phyloP scores from a whole-genome alignment of 2,888 invertebrate species.

The Drosophila buzzatii region DNA sequence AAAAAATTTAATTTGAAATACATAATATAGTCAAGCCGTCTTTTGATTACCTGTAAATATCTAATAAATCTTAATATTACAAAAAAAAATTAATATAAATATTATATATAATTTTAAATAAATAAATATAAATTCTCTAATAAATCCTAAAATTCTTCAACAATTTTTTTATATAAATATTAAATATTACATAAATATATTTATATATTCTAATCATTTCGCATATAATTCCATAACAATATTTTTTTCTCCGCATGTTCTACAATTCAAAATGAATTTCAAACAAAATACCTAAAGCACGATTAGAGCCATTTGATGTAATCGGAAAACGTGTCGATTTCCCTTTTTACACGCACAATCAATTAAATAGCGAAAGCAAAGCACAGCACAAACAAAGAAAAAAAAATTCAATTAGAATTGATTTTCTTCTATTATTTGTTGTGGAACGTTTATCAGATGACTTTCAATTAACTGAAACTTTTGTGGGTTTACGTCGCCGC shows the following conservation, averaged over 20 bases:
- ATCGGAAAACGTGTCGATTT: conserved; percentile 13
- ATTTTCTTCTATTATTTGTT: conserved; percentile 29
- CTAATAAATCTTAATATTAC: too few species aligned
- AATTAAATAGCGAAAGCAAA: conserved; percentile 18
- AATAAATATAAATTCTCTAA: too few species aligned
- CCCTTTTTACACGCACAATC: conserved; percentile 5
- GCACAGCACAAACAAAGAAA: background rate
- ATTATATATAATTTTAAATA: too few species aligned
- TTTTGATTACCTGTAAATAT: too few species aligned
- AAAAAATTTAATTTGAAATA: too few species aligned
- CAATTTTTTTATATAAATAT: too few species aligned
- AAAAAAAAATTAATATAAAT: too few species aligned
- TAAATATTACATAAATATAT: too few species aligned
- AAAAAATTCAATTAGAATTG: conserved; percentile 29
- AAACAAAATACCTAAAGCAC: background rate
- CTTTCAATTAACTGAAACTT: conserved; percentile 37
- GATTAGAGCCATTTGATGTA: conserved; percentile 3
- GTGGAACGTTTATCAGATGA: conserved; percentile 24
- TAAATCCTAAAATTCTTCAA: too few species aligned
- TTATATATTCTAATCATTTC: too few species aligned
- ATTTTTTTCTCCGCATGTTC: background rate
- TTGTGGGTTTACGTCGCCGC: conserved; percentile 26
- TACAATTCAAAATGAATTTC: background rate
- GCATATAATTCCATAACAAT: too few species aligned
- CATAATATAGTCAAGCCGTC: too few species aligned